Percentiles rank a stretch among this genome's conserved stretches.
These are phyloP conservation scores for Cephus cinctus DNA, from an alignment of 1,140 invertebrate genomes.

Conservation along the genomic window DNA sequence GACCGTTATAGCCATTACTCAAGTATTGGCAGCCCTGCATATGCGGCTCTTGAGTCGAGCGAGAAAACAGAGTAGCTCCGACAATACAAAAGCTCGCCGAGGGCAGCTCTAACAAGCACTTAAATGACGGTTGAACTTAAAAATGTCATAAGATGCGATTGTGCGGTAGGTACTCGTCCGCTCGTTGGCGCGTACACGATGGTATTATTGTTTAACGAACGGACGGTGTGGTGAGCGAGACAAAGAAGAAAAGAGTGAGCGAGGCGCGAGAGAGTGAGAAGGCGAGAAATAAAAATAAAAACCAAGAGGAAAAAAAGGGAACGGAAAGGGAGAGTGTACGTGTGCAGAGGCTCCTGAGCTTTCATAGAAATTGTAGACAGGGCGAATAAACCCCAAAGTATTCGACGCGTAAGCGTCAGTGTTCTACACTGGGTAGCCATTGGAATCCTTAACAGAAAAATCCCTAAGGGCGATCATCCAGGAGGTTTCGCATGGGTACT, in stretches of 20 bases:
- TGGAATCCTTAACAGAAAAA: too few relatives aligned
- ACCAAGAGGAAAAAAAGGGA: too few relatives aligned
- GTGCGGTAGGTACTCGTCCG: conserved; percentile 42
- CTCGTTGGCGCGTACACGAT: conserved; percentile 52
- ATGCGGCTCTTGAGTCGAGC: neutral
- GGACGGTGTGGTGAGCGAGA: too few relatives aligned
- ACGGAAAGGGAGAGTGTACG: too few relatives aligned
- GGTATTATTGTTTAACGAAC: conserved; percentile 51
- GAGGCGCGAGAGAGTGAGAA: too few relatives aligned
- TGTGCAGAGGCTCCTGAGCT: conserved; percentile 14
- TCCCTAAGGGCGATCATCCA: too few relatives aligned
- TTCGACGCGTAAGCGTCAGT: neutral
- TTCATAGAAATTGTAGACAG: neutral
- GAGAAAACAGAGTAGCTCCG: conserved; percentile 32
- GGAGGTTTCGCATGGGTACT: conserved; percentile 1
- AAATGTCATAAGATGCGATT: conserved; percentile 51
- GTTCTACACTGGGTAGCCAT: too few relatives aligned
- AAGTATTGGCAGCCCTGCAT: neutral
- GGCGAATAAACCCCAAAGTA: neutral
- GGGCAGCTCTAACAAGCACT: conserved; percentile 44
- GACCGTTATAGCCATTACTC: neutral
- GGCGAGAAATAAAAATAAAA: too few relatives aligned
- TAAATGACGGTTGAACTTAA: conserved; percentile 46
- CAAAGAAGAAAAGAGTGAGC: too few relatives aligned
- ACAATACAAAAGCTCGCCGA: conserved; percentile 23